phyloP scores from a whole-genome alignment of 1,140 invertebrate species.

The Bactericera cockerelli region DNA sequence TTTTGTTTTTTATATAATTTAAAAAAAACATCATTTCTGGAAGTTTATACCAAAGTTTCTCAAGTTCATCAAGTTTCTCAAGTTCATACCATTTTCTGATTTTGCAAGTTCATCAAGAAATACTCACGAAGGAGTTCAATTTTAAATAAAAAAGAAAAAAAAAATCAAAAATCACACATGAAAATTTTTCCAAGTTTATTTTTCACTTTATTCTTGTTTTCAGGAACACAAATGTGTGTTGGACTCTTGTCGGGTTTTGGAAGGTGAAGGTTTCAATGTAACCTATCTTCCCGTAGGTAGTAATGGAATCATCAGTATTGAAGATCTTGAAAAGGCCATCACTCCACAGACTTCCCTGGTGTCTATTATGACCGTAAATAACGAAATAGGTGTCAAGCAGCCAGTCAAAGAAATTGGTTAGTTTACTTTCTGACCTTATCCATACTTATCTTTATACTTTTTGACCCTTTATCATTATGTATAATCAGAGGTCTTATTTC shows the following conservation, averaged over 20 bases:
- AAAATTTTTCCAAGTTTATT: no score
- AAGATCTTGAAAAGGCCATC: conserved; percentile 65
- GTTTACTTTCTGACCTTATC: conserved; percentile 5
- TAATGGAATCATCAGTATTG: conserved; percentile 77
- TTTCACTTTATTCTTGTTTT: no score
- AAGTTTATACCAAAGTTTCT: no score
- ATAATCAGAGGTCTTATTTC: not conserved
- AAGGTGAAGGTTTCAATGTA: conserved; percentile 88
- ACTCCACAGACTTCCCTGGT: conserved; percentile 85
- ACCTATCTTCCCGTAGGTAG: conserved; percentile 87
- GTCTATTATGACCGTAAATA: conserved; percentile 96
- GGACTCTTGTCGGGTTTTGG: conserved; percentile 89
- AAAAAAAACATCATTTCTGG: no score
- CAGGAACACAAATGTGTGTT: conserved; percentile 99
- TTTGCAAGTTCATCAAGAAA: no score
- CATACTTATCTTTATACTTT: not conserved
- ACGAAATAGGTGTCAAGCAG: conserved; percentile 97
- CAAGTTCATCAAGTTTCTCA: no score
- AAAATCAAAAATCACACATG: no score
- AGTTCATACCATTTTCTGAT: no score
- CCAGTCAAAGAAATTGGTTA: conserved; percentile 81
- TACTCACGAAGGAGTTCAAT: no score
- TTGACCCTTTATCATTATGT: not conserved
- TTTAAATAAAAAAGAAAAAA: no score
- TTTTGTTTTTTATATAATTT: no score